These are phyloP conservation scores for Aphelenchoides fujianensis DNA, from an alignment of 1,140 invertebrate species.

Conservation along the genomic window DNA sequence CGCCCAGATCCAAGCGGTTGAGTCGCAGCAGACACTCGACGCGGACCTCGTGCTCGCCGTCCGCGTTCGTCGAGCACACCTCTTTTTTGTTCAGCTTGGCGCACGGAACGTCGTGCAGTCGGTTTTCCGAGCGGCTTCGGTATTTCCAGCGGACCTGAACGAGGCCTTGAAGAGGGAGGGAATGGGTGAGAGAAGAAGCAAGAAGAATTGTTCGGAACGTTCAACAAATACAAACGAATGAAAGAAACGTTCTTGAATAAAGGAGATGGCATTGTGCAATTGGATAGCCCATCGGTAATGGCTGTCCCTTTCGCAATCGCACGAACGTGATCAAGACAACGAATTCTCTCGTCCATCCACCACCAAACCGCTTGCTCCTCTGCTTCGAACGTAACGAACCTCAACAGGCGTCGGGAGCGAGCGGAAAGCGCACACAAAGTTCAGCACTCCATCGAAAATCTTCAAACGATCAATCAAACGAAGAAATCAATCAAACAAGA, in stretches of 20 bases:
- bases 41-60: not conserved
- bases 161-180: no score
- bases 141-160: conserved; percentile 6
- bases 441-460: not conserved
- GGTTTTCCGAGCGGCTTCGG: not conserved
- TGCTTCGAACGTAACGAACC: no score
- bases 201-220: no score
- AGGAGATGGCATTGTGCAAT: no score
- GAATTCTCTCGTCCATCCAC: no score
- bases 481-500: not conserved
- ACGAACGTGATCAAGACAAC: no score
- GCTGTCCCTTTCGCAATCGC: no score
- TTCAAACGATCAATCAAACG: not conserved
- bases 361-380: no score
- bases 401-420: conserved; percentile 11
- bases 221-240: no score
- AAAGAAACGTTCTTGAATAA: no score
- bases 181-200: no score
- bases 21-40: not conserved
- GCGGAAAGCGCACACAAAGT: not conserved
- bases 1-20: conserved; percentile 3
- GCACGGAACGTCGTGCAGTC: not conserved
- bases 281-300: no score
- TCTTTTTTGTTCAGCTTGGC: not conserved
- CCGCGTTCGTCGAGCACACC: not conserved